Evolutionary conservation across 2,797 vertebrate species (phyloP), one percentile per base, ranked within the genome.

Genomic region (Aldrovandia affinis): DNA sequence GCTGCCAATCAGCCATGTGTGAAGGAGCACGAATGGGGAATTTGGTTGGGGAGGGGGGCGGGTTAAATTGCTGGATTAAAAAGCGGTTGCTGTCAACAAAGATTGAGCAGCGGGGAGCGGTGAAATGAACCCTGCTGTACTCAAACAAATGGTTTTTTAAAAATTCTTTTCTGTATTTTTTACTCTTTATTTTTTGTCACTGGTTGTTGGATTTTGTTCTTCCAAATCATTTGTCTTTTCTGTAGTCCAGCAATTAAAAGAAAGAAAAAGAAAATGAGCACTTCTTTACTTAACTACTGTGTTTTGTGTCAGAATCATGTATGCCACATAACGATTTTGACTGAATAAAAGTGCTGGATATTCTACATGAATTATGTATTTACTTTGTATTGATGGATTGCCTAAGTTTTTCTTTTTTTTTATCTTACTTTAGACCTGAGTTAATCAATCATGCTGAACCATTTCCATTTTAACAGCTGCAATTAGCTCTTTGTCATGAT

Each of bases 401-500:
- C 73, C 54, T 57, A 57, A 59, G 81, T 83, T 83, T 63, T 89
- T 90, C 78, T 90, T 89, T 89, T 92, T 90, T 80, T 89, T 90
- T 77, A 90, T 89, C 88, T 92, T 90, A 84, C 90, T 89, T 88
- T 83, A 90, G 89, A 83, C 52, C 80, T 55, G 52, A 33, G 86
- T 90, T 94, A 91, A 95, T 94, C 92, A 92, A 93, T 94, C 94
- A 94, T 87, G 88, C 89, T 91, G 88, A 89, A 79, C 84, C 89
- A 89, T 89, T 90, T 90, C 91, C 85, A 44, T 83, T 85, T 84
- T 42, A 81, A 84, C 78, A 87, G 39, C 82, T 92, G 93, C 92
- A 91, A 94, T 94, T 88, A 93, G 91, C 91, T 92, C 63, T 91
- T 92, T 92, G 92, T 89, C 90, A 91, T 93, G 91, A 89, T 90